Conservation (phyloP, 2,113 vertebrate species). For the Nanorana parkeri region DNA sequence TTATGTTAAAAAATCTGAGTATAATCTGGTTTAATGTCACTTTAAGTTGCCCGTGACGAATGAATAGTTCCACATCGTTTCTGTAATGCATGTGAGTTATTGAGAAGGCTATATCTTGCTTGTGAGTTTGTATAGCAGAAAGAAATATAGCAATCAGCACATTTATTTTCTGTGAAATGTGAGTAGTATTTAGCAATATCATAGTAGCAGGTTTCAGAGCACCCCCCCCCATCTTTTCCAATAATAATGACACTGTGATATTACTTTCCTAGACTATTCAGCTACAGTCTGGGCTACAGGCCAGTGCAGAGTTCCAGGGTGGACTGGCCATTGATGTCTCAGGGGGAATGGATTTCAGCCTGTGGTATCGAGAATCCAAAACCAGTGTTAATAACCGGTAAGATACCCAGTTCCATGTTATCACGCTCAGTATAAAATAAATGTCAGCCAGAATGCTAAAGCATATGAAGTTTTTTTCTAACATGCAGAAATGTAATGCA, state of each 20-base stretch:
- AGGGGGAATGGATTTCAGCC: conserved; percentile 96
- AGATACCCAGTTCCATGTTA: conserved; percentile 18
- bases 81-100: no score
- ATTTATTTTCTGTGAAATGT: not conserved
- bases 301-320: conserved; percentile 82
- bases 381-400: conserved; percentile 94
- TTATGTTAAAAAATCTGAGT: no score
- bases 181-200: conserved; percentile 30
- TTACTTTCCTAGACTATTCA: conserved; percentile 80
- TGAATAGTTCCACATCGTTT: no score
- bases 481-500: no score
- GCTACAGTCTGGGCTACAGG: conserved; percentile 89
- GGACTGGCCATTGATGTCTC: conserved; percentile 94
- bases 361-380: conserved; percentile 98
- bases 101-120: no score
- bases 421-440: not conserved
- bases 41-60: no score
- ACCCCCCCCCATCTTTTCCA: not conserved
- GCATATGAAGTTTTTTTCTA: no score
- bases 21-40: no score
- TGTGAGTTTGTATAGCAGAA: not conserved
- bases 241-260: conserved; percentile 24
- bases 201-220: not conserved
- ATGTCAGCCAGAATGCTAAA: not conserved
- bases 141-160: not conserved